Conservation (phyloP, 2,797 vertebrate genomes). For the Acestrorhynchus altus region DNA sequence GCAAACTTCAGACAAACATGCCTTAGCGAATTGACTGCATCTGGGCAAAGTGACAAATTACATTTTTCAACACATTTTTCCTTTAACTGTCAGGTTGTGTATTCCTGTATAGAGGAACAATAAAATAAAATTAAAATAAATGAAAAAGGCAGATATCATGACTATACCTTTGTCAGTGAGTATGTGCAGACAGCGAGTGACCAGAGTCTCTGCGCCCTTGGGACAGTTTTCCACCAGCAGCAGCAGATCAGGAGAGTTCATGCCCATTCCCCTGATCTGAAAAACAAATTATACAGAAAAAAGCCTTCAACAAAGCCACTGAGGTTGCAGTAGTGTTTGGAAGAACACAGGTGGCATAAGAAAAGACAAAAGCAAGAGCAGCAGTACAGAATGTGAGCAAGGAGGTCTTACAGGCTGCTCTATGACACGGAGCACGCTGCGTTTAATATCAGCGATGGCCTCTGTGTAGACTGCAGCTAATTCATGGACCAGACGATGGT, state of each 20-base stretch:
- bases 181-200: conserved; percentile 94
- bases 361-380: background rate
- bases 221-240: conserved; percentile 95
- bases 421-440: conserved; percentile 90
- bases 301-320: background rate
- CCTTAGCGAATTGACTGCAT: too few relatives aligned
- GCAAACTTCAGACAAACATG: too few relatives aligned
- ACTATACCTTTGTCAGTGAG: conserved; percentile 91
- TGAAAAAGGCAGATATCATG: too few relatives aligned
- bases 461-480: conserved; percentile 93
- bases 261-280: conserved; percentile 96
- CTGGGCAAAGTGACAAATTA: too few relatives aligned
- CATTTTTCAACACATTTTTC: too few relatives aligned
- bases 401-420: conserved; percentile 86
- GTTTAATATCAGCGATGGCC: conserved; percentile 96
- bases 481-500: conserved; percentile 94
- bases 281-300: background rate
- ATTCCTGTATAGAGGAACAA: too few relatives aligned
- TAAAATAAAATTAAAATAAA: too few relatives aligned
- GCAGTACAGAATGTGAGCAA: background rate
- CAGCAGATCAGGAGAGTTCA: conserved; percentile 93
- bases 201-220: conserved; percentile 92
- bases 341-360: too few relatives aligned
- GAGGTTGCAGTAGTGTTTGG: too few relatives aligned
- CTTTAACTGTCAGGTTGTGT: too few relatives aligned